Conservation (phyloP, 1,140 invertebrate genomes). For the Protaetia brevitarsis region DNA sequence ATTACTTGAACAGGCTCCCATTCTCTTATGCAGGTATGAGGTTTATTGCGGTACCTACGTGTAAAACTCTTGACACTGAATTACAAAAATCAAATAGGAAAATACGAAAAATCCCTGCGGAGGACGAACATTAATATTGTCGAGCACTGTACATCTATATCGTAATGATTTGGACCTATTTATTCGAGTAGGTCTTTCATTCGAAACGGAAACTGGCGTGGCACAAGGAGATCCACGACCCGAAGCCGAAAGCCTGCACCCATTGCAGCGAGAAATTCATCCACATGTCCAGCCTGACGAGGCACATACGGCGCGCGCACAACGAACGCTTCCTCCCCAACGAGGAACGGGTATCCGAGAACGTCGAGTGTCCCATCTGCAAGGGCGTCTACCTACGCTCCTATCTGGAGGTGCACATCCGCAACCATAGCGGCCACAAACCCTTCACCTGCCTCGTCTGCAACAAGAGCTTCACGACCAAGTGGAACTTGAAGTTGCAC, state of each 20-base stretch:
- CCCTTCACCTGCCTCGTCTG: conserved; percentile 78
- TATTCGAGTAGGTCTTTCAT: conserved; percentile 64
- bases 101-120: no score
- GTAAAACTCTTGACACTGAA: no score
- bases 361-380: conserved; percentile 77
- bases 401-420: conserved; percentile 77
- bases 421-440: conserved; percentile 69
- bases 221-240: conserved; percentile 82
- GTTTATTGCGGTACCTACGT: no score
- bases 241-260: conserved; percentile 76
- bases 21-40: no score
- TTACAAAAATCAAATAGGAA: no score
- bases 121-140: no score
- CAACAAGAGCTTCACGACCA: conserved; percentile 80
- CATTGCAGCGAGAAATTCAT: conserved; percentile 82
- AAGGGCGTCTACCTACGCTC: conserved; percentile 74
- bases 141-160: no score
- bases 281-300: conserved; percentile 73
- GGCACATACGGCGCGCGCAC: conserved; percentile 78
- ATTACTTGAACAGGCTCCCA: no score
- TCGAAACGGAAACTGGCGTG: conserved; percentile 77
- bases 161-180: no score
- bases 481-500: conserved; percentile 85
- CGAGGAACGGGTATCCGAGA: conserved; percentile 59
- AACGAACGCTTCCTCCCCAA: conserved; percentile 70